Conservation (phyloP, 2,888 invertebrate species). For the Lithosia quadra region DNA sequence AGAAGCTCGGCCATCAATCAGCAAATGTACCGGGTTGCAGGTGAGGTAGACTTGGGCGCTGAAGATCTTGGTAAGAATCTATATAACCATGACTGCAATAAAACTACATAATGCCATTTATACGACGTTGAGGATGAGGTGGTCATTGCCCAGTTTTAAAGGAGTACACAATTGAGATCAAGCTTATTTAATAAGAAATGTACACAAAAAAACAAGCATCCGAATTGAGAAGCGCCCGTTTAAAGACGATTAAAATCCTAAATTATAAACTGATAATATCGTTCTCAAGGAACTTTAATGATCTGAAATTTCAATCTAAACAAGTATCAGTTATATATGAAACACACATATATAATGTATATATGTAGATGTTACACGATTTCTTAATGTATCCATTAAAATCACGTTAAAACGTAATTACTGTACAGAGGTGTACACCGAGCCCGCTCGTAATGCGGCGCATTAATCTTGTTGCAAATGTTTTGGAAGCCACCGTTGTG, state of each 20-base stretch:
- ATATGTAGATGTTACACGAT: slow-evolving; percentile 32
- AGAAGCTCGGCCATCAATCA: background rate
- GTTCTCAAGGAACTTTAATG: background rate
- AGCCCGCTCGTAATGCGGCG: slow-evolving; percentile 36
- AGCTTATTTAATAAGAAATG: background rate
- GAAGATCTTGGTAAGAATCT: no score
- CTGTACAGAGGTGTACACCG: slow-evolving; percentile 28
- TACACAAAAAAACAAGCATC: background rate
- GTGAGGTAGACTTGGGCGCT: no score
- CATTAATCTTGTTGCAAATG: slow-evolving; percentile 55
- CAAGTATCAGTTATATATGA: background rate
- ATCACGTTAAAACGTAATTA: slow-evolving; percentile 54
- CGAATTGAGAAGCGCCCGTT: background rate
- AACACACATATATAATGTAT: slow-evolving; percentile 27
- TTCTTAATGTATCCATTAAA: slow-evolving; percentile 48
- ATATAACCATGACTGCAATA: background rate
- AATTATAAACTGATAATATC: background rate
- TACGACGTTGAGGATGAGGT: background rate
- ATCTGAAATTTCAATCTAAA: background rate
- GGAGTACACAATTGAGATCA: no score
- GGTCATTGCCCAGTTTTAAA: no score
- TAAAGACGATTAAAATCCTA: background rate
- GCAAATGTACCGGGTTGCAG: background rate
- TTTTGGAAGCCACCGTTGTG: slow-evolving; percentile 33
- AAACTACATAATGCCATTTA: background rate